Evolutionary conservation across 2,113 vertebrate genomes (phyloP).

Genomic region (Tympanuchus pallidicinctus): DNA sequence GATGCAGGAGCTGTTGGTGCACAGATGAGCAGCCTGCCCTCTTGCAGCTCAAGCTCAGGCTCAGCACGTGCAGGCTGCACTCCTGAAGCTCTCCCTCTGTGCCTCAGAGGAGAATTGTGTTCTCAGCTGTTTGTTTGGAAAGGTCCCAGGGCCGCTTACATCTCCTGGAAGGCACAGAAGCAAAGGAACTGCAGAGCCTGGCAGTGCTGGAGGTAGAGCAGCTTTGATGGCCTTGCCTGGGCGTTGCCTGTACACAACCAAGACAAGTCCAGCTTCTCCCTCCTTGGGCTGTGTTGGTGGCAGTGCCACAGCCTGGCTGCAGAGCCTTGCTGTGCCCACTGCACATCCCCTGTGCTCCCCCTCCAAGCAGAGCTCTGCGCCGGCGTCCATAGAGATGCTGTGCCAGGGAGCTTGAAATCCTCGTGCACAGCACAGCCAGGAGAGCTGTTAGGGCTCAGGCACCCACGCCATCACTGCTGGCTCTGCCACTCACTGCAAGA

Average conservation of each 20-base stretch:
- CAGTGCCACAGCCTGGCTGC: neutral
- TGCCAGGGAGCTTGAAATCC: neutral
- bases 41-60: neutral
- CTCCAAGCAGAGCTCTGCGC: rapidly evolving
- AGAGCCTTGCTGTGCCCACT: neutral
- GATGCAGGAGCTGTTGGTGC: neutral
- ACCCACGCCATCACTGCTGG: neutral
- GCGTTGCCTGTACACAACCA: neutral
- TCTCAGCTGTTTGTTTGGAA: neutral
- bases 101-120: neutral
- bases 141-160: rapidly evolving
- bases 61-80: neutral
- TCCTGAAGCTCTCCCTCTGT: neutral
- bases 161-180: neutral
- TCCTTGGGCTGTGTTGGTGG: too few species aligned
- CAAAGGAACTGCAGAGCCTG: neutral
- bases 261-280: neutral
- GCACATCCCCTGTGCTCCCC: neutral
- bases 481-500: neutral
- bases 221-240: neutral
- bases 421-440: neutral
- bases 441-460: neutral
- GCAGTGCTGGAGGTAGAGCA: neutral
- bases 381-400: neutral
- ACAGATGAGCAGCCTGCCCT: neutral